phyloP scores from a whole-genome alignment of 2,888 invertebrate species.

The Lasioglossum marginatum region DNA sequence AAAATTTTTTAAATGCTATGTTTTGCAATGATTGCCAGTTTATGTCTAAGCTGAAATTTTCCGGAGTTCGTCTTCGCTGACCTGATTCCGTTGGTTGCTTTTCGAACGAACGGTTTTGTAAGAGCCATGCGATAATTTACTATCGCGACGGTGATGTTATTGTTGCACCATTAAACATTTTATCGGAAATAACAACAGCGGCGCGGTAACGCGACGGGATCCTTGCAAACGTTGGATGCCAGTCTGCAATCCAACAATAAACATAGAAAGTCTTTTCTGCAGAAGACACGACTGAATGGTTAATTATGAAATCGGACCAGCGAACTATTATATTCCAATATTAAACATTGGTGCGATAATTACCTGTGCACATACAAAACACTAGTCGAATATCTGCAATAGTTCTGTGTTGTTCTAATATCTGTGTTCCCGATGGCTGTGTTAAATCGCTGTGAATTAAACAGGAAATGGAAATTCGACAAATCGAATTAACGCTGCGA shows the following conservation, averaged over 20 bases:
- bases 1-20: no score
- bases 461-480: background rate
- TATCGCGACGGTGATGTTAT: background rate
- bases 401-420: no score
- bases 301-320: background rate
- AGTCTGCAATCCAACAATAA: background rate
- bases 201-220: background rate
- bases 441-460: background rate
- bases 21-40: background rate
- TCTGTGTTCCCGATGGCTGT: no score
- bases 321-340: background rate
- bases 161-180: slow-evolving; percentile 13
- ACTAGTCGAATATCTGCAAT: background rate
- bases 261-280: background rate
- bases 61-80: background rate
- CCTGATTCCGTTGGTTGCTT: background rate
- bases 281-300: background rate
- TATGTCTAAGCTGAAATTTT: background rate
- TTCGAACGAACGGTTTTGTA: background rate
- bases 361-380: background rate
- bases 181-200: background rate
- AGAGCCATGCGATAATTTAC: background rate
- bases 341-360: background rate
- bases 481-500: background rate
- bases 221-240: background rate